phyloP scores from a whole-genome alignment of 1,140 invertebrate species.

The Dendroctonus valens region DNA sequence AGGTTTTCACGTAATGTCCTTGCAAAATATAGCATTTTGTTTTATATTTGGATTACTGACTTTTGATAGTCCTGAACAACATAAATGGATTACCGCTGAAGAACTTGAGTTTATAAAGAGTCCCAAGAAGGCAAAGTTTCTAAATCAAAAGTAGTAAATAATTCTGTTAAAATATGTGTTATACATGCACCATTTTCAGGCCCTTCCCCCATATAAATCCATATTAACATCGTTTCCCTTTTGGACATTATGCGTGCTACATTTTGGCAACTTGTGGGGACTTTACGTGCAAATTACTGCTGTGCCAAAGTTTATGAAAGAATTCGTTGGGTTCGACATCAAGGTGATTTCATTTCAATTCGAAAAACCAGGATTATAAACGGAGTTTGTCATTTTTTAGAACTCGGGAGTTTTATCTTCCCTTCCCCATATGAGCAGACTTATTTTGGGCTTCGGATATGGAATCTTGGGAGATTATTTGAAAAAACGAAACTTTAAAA shows the following conservation, averaged over 20 bases:
- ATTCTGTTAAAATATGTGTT: background rate
- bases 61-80: conserved; percentile 67
- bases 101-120: conserved; percentile 75
- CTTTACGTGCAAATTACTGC: conserved; percentile 81
- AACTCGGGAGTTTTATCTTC: conserved; percentile 67
- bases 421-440: conserved; percentile 65
- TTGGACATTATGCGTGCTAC: conserved; percentile 62
- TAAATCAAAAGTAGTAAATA: conserved; percentile 52
- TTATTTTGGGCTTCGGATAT: conserved; percentile 64
- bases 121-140: conserved; percentile 57
- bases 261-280: conserved; percentile 75
- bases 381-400: conserved; percentile 14
- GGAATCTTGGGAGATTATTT: conserved; percentile 68
- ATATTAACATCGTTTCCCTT: conserved; percentile 65
- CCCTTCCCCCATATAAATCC: conserved; percentile 58
- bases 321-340: conserved; percentile 81
- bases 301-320: conserved; percentile 76
- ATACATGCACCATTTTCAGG: conserved; percentile 21
- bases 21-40: conserved; percentile 23
- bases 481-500: conserved; percentile 55
- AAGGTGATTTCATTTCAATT: conserved; percentile 44
- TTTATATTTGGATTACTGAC: conserved; percentile 52
- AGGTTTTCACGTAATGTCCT: conserved; percentile 33
- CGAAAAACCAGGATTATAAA: background rate
- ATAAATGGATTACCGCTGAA: conserved; percentile 72